Conservation (phyloP, 2,113 vertebrate species). For the Tylochromis polylepis region DNA sequence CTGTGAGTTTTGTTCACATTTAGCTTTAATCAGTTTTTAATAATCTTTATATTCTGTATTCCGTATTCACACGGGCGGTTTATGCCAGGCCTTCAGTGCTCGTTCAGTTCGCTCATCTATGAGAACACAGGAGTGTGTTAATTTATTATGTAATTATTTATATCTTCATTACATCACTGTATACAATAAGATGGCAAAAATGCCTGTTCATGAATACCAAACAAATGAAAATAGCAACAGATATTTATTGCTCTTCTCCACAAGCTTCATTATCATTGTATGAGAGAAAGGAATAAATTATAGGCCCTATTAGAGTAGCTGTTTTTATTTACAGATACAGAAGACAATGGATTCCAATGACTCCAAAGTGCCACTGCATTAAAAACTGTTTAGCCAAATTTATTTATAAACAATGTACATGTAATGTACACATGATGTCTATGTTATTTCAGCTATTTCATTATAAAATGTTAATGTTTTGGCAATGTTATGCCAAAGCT, state of each 20-base stretch:
- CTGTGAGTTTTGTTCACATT: neutral
- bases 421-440: neutral
- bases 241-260: rapidly evolving
- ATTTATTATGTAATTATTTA: neutral
- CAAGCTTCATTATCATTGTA: neutral
- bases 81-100: neutral
- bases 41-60: neutral
- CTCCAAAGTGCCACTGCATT: rapidly evolving
- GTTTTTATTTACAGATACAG: neutral
- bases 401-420: neutral
- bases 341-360: rapidly evolving
- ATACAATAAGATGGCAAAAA: neutral
- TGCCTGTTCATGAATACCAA: neutral
- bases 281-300: neutral
- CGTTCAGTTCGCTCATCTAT: neutral
- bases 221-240: neutral
- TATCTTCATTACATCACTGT: neutral
- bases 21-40: neutral
- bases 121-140: neutral
- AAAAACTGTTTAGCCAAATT: neutral
- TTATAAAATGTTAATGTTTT: too few species aligned
- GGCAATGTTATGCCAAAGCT: too few species aligned
- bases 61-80: rapidly evolving
- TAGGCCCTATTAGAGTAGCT: neutral
- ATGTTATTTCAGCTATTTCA: too few species aligned